Percentiles rank a stretch among this genome's conserved stretches.
Conservation (phyloP, 2,888 invertebrate species). For the Thyatira batis region DNA sequence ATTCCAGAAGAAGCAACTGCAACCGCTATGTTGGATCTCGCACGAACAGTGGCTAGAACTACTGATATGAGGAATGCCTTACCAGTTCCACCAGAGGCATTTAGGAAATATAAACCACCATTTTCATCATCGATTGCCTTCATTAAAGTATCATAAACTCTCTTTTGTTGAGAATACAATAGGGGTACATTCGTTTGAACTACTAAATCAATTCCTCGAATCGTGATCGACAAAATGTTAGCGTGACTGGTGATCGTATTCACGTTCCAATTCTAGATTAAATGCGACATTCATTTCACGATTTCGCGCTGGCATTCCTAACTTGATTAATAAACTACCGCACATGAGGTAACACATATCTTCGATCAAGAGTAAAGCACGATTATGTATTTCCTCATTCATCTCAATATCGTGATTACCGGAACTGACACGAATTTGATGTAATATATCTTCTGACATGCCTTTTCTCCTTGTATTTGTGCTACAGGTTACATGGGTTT, state of each 20-base stretch:
- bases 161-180: constrained; percentile 21
- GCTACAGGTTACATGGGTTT: constrained; percentile 10
- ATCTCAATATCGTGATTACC: constrained; percentile 14
- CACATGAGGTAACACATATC: constrained; percentile 37
- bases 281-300: constrained; percentile 34
- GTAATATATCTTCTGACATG: constrained; percentile 18
- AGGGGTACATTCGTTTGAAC: constrained; percentile 21
- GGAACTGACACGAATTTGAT: constrained; percentile 3
- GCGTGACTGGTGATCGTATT: constrained; percentile 32
- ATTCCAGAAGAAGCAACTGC: no score
- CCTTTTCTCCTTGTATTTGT: constrained; percentile 16
- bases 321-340: constrained; percentile 26
- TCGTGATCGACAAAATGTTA: no score
- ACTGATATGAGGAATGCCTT: constrained; percentile 23
- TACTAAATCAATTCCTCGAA: constrained; percentile 17
- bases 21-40: no score
- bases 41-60: constrained; percentile 27
- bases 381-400: constrained; percentile 17
- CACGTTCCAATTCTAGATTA: constrained; percentile 41
- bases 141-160: constrained; percentile 28
- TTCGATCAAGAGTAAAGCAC: constrained; percentile 19
- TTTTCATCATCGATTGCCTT: constrained; percentile 30
- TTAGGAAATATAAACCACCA: constrained; percentile 25
- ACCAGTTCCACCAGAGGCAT: constrained; percentile 24
- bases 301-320: constrained; percentile 32